Evolutionary conservation across 2,797 vertebrate genomes (phyloP), one percentile per base, ranked within the genome.

Genomic region (Sebastes diaconus): DNA sequence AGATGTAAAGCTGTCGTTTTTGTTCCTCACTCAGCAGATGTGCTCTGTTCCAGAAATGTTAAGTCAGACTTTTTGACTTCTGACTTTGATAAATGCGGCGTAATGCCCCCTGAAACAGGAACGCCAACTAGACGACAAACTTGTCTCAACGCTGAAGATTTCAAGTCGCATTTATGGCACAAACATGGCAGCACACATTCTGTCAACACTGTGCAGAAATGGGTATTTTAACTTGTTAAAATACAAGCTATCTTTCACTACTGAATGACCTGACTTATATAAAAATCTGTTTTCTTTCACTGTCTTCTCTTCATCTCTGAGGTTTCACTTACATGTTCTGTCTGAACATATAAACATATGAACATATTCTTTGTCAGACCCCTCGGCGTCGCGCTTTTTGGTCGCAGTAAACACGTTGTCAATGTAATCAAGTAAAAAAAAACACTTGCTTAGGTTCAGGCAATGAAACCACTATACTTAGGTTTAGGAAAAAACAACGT

Each of bases 1-100:
- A 86, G 73, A 60, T 84, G 78, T 68, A 46, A 77, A 73, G 68
- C 63, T 78, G 80, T 42, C 60, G 39, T 76, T 83, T 84, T 79
- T 88, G 84, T 87, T 86, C 79, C 65, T 75, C 80, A 70, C 79
- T 80, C 88, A 80, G 86, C 80, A 84, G 83, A 86, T 86, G 63
- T 83, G 75, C 63, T 50, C 22, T 63, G 75, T 73, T 80, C 69
- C 72, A 80, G 57, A 87, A 83, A 84, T 84, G 68, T 73, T 22
- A 75, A 11, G 32, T 84, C 42, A n/a, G 71, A 80, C 65, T 69
- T 83, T 69, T 77, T 75, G 74, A 64, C 67, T 85, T 52, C 68
- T 68, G 71, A 80, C 85, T 91, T 87, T 89, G 71, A 89, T 73
- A 65, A 86, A 88, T 87, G 85, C 3, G 3, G 11, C 14, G 71